Conservation (phyloP, 1,140 invertebrate genomes). For the Zaprionus ghesquierei region DNA sequence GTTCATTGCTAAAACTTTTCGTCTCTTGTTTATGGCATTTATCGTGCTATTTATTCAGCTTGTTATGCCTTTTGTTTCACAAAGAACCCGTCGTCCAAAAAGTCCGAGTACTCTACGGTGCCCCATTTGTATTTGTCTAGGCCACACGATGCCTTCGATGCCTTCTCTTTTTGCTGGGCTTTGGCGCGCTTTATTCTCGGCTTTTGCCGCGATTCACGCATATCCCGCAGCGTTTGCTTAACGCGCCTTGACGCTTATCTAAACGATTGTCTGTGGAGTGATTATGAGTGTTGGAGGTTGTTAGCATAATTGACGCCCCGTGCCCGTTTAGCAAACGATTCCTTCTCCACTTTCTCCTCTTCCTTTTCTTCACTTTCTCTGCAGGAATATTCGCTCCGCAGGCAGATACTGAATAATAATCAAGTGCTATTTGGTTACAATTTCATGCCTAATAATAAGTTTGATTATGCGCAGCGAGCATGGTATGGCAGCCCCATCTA, state of each 20-base stretch:
- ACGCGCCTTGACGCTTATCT: constrained; percentile 71
- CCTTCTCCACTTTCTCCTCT: not conserved
- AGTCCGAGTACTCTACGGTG: constrained; percentile 3
- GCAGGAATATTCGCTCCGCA: constrained; percentile 31
- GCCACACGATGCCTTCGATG: not conserved
- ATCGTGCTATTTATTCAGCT: constrained; percentile 76
- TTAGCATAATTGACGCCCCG: constrained; percentile 78
- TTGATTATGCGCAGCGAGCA: constrained; percentile 16
- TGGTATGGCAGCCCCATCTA: not conserved
- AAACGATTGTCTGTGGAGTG: constrained; percentile 80
- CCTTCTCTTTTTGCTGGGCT: not conserved
- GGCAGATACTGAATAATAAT: constrained; percentile 76
- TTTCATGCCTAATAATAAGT: constrained; percentile 69
- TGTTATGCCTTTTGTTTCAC: constrained; percentile 71
- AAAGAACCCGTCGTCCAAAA: constrained; percentile 19
- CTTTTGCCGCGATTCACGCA: constrained; percentile 42
- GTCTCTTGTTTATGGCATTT: constrained; percentile 78
- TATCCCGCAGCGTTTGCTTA: constrained; percentile 78
- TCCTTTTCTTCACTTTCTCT: not conserved
- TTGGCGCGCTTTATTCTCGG: not conserved
- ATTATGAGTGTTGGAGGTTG: constrained; percentile 78
- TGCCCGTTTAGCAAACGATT: constrained; percentile 45
- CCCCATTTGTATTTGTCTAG: constrained; percentile 26
- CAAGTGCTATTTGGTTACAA: constrained; percentile 67
- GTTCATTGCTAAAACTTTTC: constrained; percentile 60